These are phyloP conservation scores for Peromyscus californicus DNA, from an alignment of 2,113 vertebrate genomes.

Conservation along the genomic window DNA sequence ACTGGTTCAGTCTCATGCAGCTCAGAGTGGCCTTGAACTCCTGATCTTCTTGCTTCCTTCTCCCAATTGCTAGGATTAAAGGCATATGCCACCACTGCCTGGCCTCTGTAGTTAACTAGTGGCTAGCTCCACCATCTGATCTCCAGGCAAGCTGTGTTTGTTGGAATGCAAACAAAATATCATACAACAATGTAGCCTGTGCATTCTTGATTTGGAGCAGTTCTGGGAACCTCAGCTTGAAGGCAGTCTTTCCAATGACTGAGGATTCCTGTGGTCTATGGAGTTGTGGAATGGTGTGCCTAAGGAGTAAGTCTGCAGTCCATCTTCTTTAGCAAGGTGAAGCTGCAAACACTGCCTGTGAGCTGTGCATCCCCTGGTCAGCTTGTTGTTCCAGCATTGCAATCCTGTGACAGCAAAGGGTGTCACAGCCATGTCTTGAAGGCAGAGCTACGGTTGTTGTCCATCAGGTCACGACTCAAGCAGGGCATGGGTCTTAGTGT, in stretches of 20 bases:
- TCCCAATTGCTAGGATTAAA: too few species aligned
- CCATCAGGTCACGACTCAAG: background rate
- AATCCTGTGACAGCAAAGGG: background rate
- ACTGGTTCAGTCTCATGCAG: too few species aligned
- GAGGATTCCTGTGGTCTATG: background rate
- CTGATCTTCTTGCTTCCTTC: too few species aligned
- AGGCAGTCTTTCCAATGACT: background rate
- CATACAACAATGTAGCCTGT: background rate
- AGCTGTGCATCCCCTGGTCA: background rate
- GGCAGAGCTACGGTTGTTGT: background rate
- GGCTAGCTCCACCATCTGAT: too few species aligned
- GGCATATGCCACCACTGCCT: too few species aligned
- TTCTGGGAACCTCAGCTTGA: background rate
- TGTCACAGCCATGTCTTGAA: background rate
- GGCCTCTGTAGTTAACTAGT: too few species aligned
- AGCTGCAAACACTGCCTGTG: background rate
- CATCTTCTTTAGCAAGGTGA: background rate
- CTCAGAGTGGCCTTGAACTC: too few species aligned
- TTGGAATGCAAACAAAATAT: too few species aligned
- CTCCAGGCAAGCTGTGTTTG: too few species aligned
- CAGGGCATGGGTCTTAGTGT: accelerated
- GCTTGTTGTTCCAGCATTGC: background rate
- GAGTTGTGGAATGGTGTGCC: background rate
- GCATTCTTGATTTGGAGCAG: background rate
- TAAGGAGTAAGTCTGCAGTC: background rate